Evolutionary conservation across 2,113 vertebrate genomes (phyloP).

Genomic region (Calyptomena viridis): DNA sequence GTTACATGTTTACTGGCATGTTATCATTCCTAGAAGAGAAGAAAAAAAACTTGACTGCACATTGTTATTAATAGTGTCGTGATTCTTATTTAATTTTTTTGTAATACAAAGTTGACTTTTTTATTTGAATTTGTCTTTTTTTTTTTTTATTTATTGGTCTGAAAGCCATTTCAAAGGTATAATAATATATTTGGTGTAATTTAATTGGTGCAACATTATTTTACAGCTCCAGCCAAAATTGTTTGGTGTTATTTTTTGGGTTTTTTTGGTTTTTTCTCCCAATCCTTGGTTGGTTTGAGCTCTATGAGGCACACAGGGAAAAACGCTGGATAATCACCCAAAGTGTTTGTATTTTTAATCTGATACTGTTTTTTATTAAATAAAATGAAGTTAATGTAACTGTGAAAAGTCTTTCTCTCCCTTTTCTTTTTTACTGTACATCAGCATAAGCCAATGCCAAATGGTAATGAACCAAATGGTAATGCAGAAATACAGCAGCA

Average conservation of each 20-base stretch:
- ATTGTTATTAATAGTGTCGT: constrained; percentile 91
- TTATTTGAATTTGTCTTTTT: constrained; percentile 86
- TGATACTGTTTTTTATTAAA: constrained; percentile 80
- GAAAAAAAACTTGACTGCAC: constrained; percentile 93
- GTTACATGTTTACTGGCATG: constrained; percentile 86
- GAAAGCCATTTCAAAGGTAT: constrained; percentile 93
- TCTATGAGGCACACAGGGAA: constrained; percentile 62
- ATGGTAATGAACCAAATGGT: constrained; percentile 16
- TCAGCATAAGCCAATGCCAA: not conserved
- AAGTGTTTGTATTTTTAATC: constrained; percentile 81
- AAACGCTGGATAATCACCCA: constrained; percentile 76
- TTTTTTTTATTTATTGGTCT: constrained; percentile 96
- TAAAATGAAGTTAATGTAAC: constrained; percentile 72
- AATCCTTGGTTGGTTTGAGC: constrained; percentile 73
- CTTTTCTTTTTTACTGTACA: not conserved
- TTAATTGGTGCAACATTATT: constrained; percentile 82
- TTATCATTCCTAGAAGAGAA: constrained; percentile 80
- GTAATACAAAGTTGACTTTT: constrained; percentile 83
- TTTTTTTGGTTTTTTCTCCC: constrained; percentile 44
- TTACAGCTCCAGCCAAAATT: constrained; percentile 77
- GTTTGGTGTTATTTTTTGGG: constrained; percentile 27
- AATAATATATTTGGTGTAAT: constrained; percentile 89
- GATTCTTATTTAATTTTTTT: constrained; percentile 87
- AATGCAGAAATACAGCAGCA: constrained; percentile 17
- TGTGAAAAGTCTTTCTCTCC: constrained; percentile 25